phyloP scores from a whole-genome alignment of 2,113 vertebrate genomes.

The Rhynchomys soricoides region DNA sequence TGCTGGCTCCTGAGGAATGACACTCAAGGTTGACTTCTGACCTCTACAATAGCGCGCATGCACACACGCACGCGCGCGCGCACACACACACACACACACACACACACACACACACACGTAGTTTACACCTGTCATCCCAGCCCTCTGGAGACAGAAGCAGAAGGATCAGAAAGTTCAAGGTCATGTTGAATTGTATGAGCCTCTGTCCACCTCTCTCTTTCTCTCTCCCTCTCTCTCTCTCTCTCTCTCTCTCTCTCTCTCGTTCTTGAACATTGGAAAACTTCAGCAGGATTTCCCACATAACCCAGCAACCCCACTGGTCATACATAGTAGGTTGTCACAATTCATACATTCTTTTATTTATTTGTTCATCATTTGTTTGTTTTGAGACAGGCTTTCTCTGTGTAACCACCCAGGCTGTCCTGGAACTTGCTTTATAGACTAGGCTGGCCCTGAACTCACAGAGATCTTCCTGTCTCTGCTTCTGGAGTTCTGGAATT shows the following conservation, averaged over 20 bases:
- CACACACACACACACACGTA: too few species aligned
- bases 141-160: not conserved
- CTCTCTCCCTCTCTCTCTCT: not conserved
- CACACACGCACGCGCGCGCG: not conserved
- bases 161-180: not conserved
- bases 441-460: not conserved
- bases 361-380: not conserved
- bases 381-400: not conserved
- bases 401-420: not conserved
- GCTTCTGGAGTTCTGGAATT: not conserved
- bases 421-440: not conserved
- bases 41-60: not conserved
- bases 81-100: too few species aligned
- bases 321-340: not conserved
- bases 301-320: not conserved
- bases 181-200: not conserved
- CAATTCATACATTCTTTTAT: not conserved
- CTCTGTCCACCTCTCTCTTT: too few species aligned
- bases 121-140: not conserved
- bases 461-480: not conserved
- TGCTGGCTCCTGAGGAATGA: not conserved
- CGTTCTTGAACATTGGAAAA: not conserved
- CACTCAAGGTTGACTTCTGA: not conserved
- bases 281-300: not conserved
- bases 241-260: too few species aligned